phyloP scores from a whole-genome alignment of 1,140 invertebrate species.

The Cecropterus lyciades region DNA sequence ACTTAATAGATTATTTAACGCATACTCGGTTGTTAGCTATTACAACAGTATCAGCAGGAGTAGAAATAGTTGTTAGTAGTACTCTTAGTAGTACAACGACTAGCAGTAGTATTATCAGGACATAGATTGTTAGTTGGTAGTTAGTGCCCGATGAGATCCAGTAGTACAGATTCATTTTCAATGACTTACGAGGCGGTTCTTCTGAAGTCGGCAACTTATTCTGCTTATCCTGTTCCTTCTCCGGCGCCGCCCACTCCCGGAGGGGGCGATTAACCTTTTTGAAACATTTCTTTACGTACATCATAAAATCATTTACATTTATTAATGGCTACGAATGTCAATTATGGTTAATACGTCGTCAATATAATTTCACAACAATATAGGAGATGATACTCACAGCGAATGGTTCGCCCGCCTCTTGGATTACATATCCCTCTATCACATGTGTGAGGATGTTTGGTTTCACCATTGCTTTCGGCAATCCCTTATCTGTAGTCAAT shows the following conservation, averaged over 20 bases:
- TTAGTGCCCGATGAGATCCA: too few relatives aligned
- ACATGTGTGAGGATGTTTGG: slow-evolving; percentile 98
- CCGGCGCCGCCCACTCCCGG: slow-evolving; percentile 71
- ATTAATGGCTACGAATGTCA: slow-evolving; percentile 11
- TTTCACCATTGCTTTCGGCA: slow-evolving; percentile 97
- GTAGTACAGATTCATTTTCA: too few relatives aligned
- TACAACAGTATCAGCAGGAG: too few relatives aligned
- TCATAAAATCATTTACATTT: slow-evolving; percentile 31
- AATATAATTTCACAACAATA: slow-evolving; percentile 7
- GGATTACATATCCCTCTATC: slow-evolving; percentile 98
- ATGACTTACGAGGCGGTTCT: slow-evolving; percentile 88
- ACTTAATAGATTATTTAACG: too few relatives aligned
- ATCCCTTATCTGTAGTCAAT: slow-evolving; percentile 85
- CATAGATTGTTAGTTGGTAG: background rate
- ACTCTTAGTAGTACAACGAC: too few relatives aligned
- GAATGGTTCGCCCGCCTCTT: slow-evolving; percentile 96
- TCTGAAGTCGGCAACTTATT: slow-evolving; percentile 85
- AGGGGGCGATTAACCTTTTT: slow-evolving; percentile 73
- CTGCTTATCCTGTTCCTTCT: slow-evolving; percentile 80
- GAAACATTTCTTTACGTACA: slow-evolving; percentile 35
- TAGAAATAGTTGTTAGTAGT: too few relatives aligned
- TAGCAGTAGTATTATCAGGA: background rate
- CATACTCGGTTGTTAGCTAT: too few relatives aligned
- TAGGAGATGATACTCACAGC: slow-evolving; percentile 87
- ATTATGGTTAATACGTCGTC: slow-evolving; percentile 10